Evolutionary conservation across 2,888 invertebrate species (phyloP), one percentile per base, ranked within the genome.

Genomic region (Rhogogaster chlorosoma): DNA sequence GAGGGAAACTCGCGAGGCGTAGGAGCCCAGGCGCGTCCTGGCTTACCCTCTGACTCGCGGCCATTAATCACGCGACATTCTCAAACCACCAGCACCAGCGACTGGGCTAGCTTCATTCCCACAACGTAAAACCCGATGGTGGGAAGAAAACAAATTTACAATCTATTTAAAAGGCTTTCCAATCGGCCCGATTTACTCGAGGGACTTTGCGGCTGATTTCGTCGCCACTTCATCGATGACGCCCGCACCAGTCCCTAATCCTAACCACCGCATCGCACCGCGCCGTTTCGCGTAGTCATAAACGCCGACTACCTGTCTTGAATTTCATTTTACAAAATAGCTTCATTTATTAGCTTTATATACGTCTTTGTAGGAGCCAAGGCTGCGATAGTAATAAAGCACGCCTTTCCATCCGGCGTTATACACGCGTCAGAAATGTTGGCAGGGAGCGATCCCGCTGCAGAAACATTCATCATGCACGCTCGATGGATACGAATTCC

Each of bases 1-100:
- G 83, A 36, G 64, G n/a, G 53, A 67, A 64, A 61, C 38, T 32
- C 29, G 70, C 22, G 29, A 64, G 10, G 84, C 61, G 67, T 57
- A 61, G 77, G 85, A 84, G 57, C 83, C 82, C 82, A 86, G 87
- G 84, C 87, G 87, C 88, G 89, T 88, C 90, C 88, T 89, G 90
- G 90, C 89, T 89, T 88, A 89, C 90, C 89, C 89, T 88, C 87
- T 87, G 89, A 89, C 90, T 87, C 86, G 86, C 85, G 89, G 88
- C 92, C 92, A 92, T 92, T 92, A 92, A 92, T 92, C 92, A 92
- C 92, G 86, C 89, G 88, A 87, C 86, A 87, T 86, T 88, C 87
- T 86, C 77, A 67, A 78, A 87, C 87, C 86, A 86, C 86, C 86
- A 75, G 71, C 12, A 61, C 86, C 86, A 80, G 64, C 12, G 53